phyloP scores from a whole-genome alignment of 2,888 invertebrate species.

The Idaea dimidiata region DNA sequence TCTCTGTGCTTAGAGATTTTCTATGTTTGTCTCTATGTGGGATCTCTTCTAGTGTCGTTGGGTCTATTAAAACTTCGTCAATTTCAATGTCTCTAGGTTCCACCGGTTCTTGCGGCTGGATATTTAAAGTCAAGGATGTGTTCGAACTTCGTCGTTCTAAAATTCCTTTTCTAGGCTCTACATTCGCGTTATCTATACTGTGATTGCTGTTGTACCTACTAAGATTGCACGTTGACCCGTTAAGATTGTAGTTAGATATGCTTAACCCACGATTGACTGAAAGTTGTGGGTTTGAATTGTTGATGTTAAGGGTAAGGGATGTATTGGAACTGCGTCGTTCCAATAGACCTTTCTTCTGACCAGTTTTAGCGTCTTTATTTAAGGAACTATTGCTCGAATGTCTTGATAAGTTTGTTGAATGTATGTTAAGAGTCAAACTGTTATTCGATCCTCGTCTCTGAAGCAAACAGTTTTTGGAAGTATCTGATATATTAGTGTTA shows the following conservation, averaged over 20 bases:
- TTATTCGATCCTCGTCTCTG: conserved; percentile 93
- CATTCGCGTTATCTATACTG: conserved; percentile 63
- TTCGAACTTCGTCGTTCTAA: conserved; percentile 90
- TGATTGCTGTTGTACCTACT: conserved; percentile 73
- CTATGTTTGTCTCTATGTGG: conserved; percentile 69
- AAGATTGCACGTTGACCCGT: conserved; percentile 74
- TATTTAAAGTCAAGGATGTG: conserved; percentile 87
- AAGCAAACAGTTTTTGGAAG: conserved; percentile 83
- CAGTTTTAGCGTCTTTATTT: conserved; percentile 64
- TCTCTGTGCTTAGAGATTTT: conserved; percentile 83
- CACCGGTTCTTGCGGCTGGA: conserved; percentile 65
- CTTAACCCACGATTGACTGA: conserved; percentile 72
- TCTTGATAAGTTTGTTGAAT: conserved; percentile 72
- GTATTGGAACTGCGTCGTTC: conserved; percentile 95
- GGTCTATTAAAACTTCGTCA: conserved; percentile 62
- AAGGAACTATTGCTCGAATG: conserved; percentile 81
- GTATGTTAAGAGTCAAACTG: conserved; percentile 90
- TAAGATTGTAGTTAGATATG: conserved; percentile 75
- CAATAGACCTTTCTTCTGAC: conserved; percentile 85
- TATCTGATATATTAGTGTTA: conserved; percentile 64
- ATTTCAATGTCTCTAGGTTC: conserved; percentile 73
- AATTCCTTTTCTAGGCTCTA: conserved; percentile 81
- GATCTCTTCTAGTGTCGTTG: conserved; percentile 59
- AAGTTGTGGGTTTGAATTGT: conserved; percentile 68
- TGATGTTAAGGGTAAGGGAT: conserved; percentile 89